phyloP scores from a whole-genome alignment of 2,888 invertebrate genomes.

The Megamerina dolium region DNA sequence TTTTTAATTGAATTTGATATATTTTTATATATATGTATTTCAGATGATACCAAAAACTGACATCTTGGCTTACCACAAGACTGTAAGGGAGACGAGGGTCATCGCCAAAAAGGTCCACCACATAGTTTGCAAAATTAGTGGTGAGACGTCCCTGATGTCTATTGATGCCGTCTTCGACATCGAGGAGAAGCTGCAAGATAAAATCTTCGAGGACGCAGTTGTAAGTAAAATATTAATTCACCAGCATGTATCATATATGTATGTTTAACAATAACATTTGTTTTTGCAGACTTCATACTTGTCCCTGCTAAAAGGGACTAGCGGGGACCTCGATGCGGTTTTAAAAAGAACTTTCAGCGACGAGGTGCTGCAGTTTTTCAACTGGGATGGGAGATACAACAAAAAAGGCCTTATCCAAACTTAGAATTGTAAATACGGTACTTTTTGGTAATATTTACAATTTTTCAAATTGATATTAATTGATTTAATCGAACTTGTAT shows the following conservation, averaged over 20 bases:
- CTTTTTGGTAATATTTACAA: too few species aligned
- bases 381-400: too few species aligned
- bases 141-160: constrained; percentile 1
- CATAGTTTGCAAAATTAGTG: neutral
- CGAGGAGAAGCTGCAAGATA: neutral
- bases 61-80: neutral
- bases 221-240: neutral
- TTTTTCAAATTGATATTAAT: too few species aligned
- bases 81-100: neutral
- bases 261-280: neutral
- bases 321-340: neutral
- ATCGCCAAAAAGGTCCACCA: neutral
- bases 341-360: neutral
- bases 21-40: neutral
- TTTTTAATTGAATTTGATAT: too few species aligned
- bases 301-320: neutral
- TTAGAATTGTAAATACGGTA: too few species aligned
- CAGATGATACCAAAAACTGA: constrained; percentile 1
- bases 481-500: too few species aligned
- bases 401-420: too few species aligned
- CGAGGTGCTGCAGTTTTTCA: too few species aligned
- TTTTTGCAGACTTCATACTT: neutral
- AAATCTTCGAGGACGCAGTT: neutral
- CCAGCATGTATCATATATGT: neutral
- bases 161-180: neutral